A percentile compares a stretch with the other conserved stretches of the same genome.
Evolutionary conservation across 64 coral and sea anemone genomes (phyloP).

Genomic region (Astreopora myriophthalma): DNA sequence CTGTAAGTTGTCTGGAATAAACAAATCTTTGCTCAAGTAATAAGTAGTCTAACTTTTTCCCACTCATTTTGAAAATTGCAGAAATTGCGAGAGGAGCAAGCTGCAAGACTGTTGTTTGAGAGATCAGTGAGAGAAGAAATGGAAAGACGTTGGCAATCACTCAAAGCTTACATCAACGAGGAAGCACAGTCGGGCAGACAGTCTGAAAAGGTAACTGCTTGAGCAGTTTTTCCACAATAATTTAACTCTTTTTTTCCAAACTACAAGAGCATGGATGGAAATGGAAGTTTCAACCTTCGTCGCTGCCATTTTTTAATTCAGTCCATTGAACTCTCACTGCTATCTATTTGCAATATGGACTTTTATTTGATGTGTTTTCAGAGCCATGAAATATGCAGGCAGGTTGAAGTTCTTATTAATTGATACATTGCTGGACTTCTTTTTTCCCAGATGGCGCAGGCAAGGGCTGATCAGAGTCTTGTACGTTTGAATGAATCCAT

Average conservation of each 20-base stretch:
- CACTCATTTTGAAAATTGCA: not conserved
- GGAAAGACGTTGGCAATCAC: slow-evolving; percentile 86
- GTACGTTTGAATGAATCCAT: slow-evolving; percentile 91
- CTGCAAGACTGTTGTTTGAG: slow-evolving; percentile 76
- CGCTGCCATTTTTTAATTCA: too few species aligned
- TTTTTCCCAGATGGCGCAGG: slow-evolving; percentile 73
- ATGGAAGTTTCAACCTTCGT: not conserved
- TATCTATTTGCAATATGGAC: too few species aligned
- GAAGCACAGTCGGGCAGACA: slow-evolving; percentile 82
- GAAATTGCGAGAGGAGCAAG: slow-evolving; percentile 92
- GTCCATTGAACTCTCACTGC: too few species aligned
- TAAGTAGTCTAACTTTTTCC: too few species aligned
- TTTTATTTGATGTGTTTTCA: too few species aligned
- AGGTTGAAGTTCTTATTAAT: too few species aligned
- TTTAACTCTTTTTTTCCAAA: not conserved
- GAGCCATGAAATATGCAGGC: too few species aligned
- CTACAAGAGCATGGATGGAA: not conserved
- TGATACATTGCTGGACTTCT: not conserved
- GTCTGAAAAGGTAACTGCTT: slow-evolving; percentile 61
- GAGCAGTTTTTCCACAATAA: not conserved
- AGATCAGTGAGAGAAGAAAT: slow-evolving; percentile 89
- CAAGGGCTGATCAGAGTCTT: slow-evolving; percentile 87
- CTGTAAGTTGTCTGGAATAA: too few species aligned
- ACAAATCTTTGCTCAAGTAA: too few species aligned
- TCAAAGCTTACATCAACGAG: slow-evolving; percentile 88